Evolutionary conservation across 2,113 vertebrate species (phyloP), one percentile per base, ranked within the genome.

Genomic region (Saccopteryx bilineata): DNA sequence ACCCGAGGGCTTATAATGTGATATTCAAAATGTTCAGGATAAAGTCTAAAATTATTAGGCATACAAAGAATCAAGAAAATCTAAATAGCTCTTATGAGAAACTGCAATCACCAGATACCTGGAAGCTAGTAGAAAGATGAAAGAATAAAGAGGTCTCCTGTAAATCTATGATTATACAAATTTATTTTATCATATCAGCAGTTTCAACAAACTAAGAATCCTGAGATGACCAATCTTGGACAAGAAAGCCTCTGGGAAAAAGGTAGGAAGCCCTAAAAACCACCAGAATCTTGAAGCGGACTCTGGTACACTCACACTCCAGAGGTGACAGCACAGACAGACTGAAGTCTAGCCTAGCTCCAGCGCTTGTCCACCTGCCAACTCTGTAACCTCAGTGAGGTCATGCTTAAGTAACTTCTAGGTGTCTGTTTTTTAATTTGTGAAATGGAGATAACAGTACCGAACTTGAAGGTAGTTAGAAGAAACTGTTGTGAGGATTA

Each of bases 41-140:
- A 71, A 90, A 96, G 82, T 80, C 54, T 39, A 92, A 90, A 94
- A 87, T 76, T 66, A 52, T 46, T 74, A 83, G 60, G 48, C 31
- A 76, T 54, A 33, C 21, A 90, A 90, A 96, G 11, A 90, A 94
- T 19, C n/a, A 92, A 85, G 79, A 58, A 75, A 39, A 90, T 81
- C 79, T 52, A 76, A 94, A 81, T 26, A 48, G 33, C 21, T 78
- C 23, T 61, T 78, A 79, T 87, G 39, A 87, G 74, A 93, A 81
- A 94, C 10, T 14, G 33, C 7, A 88, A 86, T 60, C 68, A 87
- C n/a, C 18, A 96, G 52, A 91, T 85, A 24, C 15, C 17, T 85
- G 74, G 56, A 91, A 81, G 33, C 24, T 24, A 11, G 23, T 81
- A 50, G 58, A 89, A 94, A 84, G 7, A 50, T 80, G 90, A 87